A percentile compares a stretch with the other conserved stretches of the same genome.
phyloP scores from a whole-genome alignment of 1,140 invertebrate genomes.

The Nasonia longicornis region DNA sequence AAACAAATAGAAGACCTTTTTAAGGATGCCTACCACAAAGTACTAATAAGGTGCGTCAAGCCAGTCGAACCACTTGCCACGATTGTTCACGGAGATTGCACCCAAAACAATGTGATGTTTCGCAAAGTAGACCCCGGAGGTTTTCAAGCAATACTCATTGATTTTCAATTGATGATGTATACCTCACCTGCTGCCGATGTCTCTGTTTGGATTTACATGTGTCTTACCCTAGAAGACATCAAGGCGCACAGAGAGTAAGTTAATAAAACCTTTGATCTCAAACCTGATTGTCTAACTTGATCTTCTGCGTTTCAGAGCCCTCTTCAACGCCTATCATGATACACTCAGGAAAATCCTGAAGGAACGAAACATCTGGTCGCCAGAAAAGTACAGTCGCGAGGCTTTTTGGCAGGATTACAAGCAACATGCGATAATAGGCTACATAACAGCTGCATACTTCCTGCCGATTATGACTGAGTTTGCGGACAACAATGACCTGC shows the following conservation, averaged over 20 bases:
- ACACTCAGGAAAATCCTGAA: constrained; percentile 47
- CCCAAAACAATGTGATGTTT: constrained; percentile 63
- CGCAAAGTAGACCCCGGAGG: constrained; percentile 41
- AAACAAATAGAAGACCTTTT: constrained; percentile 49
- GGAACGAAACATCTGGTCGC: constrained; percentile 43
- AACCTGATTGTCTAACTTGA: no score
- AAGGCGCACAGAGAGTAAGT: not conserved
- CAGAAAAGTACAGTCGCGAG: constrained; percentile 52
- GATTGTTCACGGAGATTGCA: constrained; percentile 65
- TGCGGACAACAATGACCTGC: not conserved
- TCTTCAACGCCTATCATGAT: constrained; percentile 60
- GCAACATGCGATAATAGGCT: constrained; percentile 58
- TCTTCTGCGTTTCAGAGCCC: constrained; percentile 47
- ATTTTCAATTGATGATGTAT: constrained; percentile 62
- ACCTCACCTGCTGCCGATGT: constrained; percentile 63
- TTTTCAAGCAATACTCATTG: constrained; percentile 59
- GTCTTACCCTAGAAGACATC: constrained; percentile 50
- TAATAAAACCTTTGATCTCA: not conserved
- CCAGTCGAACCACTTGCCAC: constrained; percentile 57
- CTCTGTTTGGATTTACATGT: constrained; percentile 63
- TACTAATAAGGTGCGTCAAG: constrained; percentile 37
- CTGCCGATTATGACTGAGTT: constrained; percentile 50
- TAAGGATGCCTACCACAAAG: constrained; percentile 16
- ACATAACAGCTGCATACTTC: constrained; percentile 56
- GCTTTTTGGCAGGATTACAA: constrained; percentile 58